These are phyloP conservation scores for Cygnus olor DNA, from an alignment of 2,797 vertebrate genomes.

Conservation along the genomic window DNA sequence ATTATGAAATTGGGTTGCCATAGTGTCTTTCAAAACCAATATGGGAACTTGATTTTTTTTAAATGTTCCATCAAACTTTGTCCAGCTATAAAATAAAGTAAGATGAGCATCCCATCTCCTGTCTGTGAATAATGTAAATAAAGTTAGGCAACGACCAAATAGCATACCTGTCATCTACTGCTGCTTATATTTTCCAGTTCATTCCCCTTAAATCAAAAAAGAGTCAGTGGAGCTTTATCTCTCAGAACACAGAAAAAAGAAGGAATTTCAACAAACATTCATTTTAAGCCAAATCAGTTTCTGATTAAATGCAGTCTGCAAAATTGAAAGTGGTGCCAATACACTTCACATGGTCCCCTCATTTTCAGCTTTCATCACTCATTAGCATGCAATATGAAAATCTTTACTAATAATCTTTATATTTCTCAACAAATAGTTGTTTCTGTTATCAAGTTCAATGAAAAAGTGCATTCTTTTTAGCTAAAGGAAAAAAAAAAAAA, in stretches of 20 bases:
- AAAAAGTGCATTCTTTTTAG: neutral
- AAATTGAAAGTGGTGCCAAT: neutral
- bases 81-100: neutral
- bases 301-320: neutral
- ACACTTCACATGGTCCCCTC: neutral
- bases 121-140: neutral
- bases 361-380: slow-evolving; percentile 5
- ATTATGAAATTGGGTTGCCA: neutral
- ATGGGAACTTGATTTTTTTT: neutral
- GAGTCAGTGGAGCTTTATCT: neutral
- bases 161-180: neutral
- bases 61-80: neutral
- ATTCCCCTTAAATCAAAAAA: slow-evolving; percentile 11
- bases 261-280: neutral
- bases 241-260: neutral
- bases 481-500: neutral
- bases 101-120: neutral
- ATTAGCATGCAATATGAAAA: neutral
- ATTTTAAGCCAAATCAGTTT: neutral
- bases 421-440: neutral
- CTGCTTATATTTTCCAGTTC: slow-evolving; percentile 43
- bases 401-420: neutral
- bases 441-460: neutral
- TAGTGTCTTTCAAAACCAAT: neutral
- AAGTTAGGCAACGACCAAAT: slow-evolving; percentile 9